Evolutionary conservation across 2,113 vertebrate genomes (phyloP), one percentile per base, ranked within the genome.

Genomic region (Formicarius rufipectus): DNA sequence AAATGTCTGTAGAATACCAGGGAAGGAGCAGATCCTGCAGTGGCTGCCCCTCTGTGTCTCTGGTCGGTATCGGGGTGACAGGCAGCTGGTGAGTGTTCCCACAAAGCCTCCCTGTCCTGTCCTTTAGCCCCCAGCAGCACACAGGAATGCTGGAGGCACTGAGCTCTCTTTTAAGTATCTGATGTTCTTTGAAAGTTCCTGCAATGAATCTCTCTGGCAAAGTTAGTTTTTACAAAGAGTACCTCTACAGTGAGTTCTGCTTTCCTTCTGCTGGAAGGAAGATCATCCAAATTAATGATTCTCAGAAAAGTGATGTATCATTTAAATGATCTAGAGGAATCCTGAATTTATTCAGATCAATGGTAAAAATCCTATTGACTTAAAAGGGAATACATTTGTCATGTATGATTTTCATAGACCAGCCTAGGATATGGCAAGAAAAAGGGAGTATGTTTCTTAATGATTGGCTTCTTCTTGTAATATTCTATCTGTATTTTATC

Each of bases 361-460:
- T 90, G 59, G 84, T 31, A 94, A 90, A 94, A 93, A 79, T 63
- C 42, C 42, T n/a, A 27, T 55, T 89, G 71, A 84, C 81, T 87
- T 95, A 49, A 96, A 79, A 87, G 66, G 18, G 53, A 91, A 89
- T 94, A 39, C 4, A 47, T 82, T 91, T 89, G 81, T 84, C 27
- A 72, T 82, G 82, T 87, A 91, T 76, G 53, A 69, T 91, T 94
- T 94, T 96, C 63, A 24, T 10, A 53, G 62, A 69, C 49, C 22
- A 47, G 72, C 40, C 20, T 72, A 50, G 44, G 44, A 86, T 50
- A 67, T 40, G 28, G 64, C 69, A 90, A 55, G 60, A 71, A 81
- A 58, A 82, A 76, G 24, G 31, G 44, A 91, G n/a, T 40, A 20
- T 66, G 27, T 69, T n/a, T 79, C 75, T 52, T 82, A 86, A 63